A percentile compares a stretch with the other conserved stretches of the same genome.
Evolutionary conservation across 35 echinoderm and acorn worm genomes (phyloP).

Genomic region (Amphiura filiformis): DNA sequence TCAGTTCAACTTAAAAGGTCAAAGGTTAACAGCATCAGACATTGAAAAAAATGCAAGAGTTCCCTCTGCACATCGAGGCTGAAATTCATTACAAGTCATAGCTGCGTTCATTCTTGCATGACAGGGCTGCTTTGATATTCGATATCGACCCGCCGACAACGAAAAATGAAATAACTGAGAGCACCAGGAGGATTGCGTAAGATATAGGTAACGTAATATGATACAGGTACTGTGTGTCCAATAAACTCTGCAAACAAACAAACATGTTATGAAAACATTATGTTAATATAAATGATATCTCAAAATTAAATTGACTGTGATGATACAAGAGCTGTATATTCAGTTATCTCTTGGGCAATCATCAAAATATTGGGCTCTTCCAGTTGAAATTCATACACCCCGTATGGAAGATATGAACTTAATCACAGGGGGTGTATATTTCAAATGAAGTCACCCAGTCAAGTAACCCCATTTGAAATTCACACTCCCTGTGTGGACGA

Average conservation of each 20-base stretch:
- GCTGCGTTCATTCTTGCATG: constrained; percentile 4
- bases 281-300: not conserved
- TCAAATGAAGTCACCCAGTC: too few relatives aligned
- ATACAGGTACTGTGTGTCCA: constrained; percentile 33
- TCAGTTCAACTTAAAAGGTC: too few relatives aligned
- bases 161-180: constrained; percentile 29
- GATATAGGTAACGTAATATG: constrained; percentile 35
- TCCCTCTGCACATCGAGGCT: too few relatives aligned
- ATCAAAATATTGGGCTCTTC: not conserved
- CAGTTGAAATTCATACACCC: not conserved
- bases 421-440: too few relatives aligned
- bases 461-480: too few relatives aligned
- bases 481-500: too few relatives aligned
- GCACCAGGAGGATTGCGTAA: constrained; percentile 14
- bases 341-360: not conserved
- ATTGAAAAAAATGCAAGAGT: too few relatives aligned
- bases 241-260: constrained; percentile 21
- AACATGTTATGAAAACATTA: not conserved
- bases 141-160: constrained; percentile 39
- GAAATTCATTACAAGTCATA: not conserved
- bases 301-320: not conserved
- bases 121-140: constrained; percentile 14
- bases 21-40: too few relatives aligned
- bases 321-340: not conserved
- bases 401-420: too few relatives aligned